Conservation (phyloP, 2,797 vertebrate species). For the Nyctalus aviator region DNA sequence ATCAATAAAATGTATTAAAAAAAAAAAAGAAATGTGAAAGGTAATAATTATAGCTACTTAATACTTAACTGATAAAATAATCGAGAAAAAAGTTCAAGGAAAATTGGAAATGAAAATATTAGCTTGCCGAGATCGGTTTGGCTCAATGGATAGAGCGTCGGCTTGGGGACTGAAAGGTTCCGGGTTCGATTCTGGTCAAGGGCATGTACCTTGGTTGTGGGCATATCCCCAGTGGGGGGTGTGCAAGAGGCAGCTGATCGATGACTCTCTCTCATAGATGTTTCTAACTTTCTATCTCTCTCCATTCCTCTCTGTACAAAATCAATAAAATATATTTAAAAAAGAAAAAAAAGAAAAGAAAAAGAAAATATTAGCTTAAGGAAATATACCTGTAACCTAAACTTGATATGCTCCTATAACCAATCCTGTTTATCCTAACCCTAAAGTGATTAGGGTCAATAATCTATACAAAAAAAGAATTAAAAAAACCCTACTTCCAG, state of each 20-base stretch:
- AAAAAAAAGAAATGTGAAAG: not conserved
- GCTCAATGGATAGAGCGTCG: too few species aligned
- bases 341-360: not conserved
- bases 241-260: too few species aligned
- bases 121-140: not conserved
- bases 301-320: too few species aligned
- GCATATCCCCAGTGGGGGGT: too few species aligned
- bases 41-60: conserved; percentile 18
- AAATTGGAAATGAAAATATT: conserved; percentile 19
- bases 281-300: too few species aligned
- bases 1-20: too few species aligned
- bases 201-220: too few species aligned
- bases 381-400: not conserved
- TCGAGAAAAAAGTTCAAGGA: not conserved
- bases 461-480: not conserved
- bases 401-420: not conserved
- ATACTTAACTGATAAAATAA: not conserved
- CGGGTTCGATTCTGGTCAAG: too few species aligned
- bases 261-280: too few species aligned
- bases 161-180: too few species aligned
- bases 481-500: not conserved
- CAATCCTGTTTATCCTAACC: not conserved
- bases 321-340: too few species aligned
- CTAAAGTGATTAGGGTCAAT: not conserved
- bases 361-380: conserved; percentile 36